phyloP scores from a whole-genome alignment of 2,888 invertebrate species.

The Himalopsyche tibetana region DNA sequence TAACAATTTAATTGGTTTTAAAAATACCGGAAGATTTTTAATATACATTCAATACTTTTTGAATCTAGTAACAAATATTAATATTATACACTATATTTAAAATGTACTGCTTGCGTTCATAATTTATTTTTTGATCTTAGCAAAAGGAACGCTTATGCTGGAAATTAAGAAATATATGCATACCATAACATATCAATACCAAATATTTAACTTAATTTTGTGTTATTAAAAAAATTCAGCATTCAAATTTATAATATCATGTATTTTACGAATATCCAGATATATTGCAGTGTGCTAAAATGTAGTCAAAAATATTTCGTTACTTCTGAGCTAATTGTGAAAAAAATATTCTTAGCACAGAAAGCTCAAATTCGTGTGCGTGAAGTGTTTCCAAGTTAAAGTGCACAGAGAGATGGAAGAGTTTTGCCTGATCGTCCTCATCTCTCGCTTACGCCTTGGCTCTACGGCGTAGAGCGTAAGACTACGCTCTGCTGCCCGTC shows the following conservation, averaged over 20 bases:
- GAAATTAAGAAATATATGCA: too few species aligned
- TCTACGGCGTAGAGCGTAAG: slow-evolving; percentile 35
- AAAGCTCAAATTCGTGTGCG: slow-evolving; percentile 8
- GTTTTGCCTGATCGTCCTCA: slow-evolving; percentile 1
- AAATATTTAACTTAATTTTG: too few species aligned
- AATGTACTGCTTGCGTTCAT: too few species aligned
- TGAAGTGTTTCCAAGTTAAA: slow-evolving; percentile 36
- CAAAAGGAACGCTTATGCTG: too few species aligned
- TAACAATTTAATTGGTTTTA: too few species aligned
- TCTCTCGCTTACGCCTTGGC: slow-evolving; percentile 12
- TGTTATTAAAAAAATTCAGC: too few species aligned
- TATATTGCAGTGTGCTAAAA: slow-evolving; percentile 38
- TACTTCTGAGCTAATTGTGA: slow-evolving; percentile 11
- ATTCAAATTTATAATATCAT: not conserved
- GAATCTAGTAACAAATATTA: too few species aligned
- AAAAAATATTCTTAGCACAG: not conserved
- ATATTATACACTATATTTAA: too few species aligned
- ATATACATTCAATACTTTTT: too few species aligned
- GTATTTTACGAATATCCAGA: not conserved
- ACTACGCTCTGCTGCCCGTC: slow-evolving; percentile 39
- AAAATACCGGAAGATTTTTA: too few species aligned
- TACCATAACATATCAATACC: too few species aligned
- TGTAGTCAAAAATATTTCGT: not conserved
- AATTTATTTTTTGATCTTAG: too few species aligned
- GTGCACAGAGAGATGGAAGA: slow-evolving; percentile 16